These are phyloP conservation scores for Limanda limanda DNA, from an alignment of 2,113 vertebrate species.

Conservation along the genomic window DNA sequence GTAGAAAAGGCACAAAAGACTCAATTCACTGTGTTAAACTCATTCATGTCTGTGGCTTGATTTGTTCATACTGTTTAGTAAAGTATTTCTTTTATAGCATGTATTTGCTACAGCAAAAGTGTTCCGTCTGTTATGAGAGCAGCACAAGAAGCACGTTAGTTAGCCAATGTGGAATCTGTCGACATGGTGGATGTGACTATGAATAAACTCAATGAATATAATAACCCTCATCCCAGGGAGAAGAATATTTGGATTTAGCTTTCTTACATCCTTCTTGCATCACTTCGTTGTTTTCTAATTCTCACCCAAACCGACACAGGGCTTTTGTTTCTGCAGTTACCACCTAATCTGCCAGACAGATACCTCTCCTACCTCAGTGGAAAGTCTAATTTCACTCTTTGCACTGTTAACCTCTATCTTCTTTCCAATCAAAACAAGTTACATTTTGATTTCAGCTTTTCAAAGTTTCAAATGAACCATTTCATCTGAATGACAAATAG, in stretches of 20 bases:
- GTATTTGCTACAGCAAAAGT: not conserved
- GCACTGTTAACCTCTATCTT: not conserved
- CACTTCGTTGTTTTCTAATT: conserved; percentile 22
- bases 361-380: not conserved
- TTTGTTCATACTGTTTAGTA: not conserved
- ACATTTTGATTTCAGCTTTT: too few relatives aligned
- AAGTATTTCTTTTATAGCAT: too few relatives aligned
- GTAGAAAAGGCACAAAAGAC: not conserved
- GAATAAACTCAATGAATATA: not conserved
- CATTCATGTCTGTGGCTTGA: not conserved
- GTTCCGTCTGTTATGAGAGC: not conserved
- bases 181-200: not conserved
- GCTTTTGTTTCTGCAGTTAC: conserved; percentile 2
- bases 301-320: not conserved
- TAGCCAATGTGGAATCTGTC: not conserved
- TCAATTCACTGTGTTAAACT: not conserved
- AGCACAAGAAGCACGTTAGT: not conserved
- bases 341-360: not conserved
- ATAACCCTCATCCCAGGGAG: not conserved
- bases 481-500: too few relatives aligned
- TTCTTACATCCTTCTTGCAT: conserved; percentile 23
- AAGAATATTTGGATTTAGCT: conserved; percentile 1
- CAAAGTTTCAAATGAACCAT: too few relatives aligned
- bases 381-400: not conserved
- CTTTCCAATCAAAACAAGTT: not conserved